Percentiles rank a stretch among this genome's conserved stretches.
Evolutionary conservation across 30 jellyfish, hydroid and myxozoan species (phyloP).

Genomic region (Mastigias papua): DNA sequence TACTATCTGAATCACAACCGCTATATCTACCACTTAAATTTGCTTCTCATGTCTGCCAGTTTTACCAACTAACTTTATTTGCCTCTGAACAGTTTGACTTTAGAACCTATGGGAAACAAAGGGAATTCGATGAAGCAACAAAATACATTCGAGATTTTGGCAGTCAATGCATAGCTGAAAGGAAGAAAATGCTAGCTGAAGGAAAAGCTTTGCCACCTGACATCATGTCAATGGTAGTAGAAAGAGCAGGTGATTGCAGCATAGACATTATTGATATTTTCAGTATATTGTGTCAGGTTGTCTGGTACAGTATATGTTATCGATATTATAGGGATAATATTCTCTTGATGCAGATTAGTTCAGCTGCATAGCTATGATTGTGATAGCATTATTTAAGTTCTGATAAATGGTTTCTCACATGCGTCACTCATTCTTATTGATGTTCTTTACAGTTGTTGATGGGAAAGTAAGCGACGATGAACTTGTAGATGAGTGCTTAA

Average conservation of each 20-base stretch:
- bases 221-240: conserved; percentile 42
- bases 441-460: conserved; percentile 24
- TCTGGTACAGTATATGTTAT: too few species aligned
- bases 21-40: too few species aligned
- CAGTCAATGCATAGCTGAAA: conserved; percentile 24
- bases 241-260: conserved; percentile 28
- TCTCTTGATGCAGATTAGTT: too few species aligned
- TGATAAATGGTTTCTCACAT: too few species aligned
- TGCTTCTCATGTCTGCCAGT: too few species aligned
- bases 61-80: too few species aligned
- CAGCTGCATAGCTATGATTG: too few species aligned
- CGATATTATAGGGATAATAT: too few species aligned
- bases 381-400: too few species aligned
- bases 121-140: not conserved
- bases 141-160: conserved; percentile 18
- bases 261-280: not conserved
- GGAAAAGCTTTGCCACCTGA: conserved; percentile 31
- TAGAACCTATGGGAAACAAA: not conserved
- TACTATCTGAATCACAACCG: too few species aligned
- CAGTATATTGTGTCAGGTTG: too few species aligned
- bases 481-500: conserved; percentile 25
- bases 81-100: not conserved
- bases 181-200: conserved; percentile 19
- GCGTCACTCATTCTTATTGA: too few species aligned
- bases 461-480: conserved; percentile 32